Base-by-base conservation (phyloP, 2,797 vertebrate genomes). In the Taenioides sp. region DNA sequence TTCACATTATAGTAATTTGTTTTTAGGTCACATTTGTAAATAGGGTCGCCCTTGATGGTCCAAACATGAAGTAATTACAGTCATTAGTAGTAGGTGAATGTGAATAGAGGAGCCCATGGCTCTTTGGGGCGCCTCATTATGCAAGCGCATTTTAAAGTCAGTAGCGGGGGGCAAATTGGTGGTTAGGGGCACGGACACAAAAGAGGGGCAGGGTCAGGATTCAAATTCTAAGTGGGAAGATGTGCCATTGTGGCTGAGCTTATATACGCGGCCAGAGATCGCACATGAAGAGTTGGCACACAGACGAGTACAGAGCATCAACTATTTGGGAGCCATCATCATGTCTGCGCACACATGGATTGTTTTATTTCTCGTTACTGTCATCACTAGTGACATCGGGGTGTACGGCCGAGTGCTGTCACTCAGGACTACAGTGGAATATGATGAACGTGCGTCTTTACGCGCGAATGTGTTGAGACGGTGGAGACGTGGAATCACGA, bases 71-170 rank as follows among this genome's bases (percentile, higher is more conserved):
- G 85, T 89, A 85, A 93, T 93, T 91, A 88, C 86, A 84, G 91
- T 92, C 90, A 95, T 94, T 94, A 94, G 84, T 71, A 77, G 82
- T 68, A 75, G 75, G 73, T 92, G 91, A 92, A 94, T 93, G 55
- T 91, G 90, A 94, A 94, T 89, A 86, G 76, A 55, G 7, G 68
- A 74, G 78, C 73, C 83, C 67, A 81, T 73, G 63, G 86, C 87
- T 83, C 87, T 75, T 87, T 1, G 82, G 85, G 91, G 91, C 82
- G 89, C 91, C 92, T 94, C 80, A 93, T 94, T 94, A 93, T 95
- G 92, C 91, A 91, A 73, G 80, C 82, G 84, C 89, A 87, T 91
- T 89, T 72, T 86, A 49, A 87, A 92, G 86, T 78, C 88, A 80
- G 80, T 82, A 16, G 60, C 49, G 82, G 92, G 93, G 89, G 86